phyloP scores from a whole-genome alignment of 1,140 invertebrate species.

The Saccostrea cuccullata region DNA sequence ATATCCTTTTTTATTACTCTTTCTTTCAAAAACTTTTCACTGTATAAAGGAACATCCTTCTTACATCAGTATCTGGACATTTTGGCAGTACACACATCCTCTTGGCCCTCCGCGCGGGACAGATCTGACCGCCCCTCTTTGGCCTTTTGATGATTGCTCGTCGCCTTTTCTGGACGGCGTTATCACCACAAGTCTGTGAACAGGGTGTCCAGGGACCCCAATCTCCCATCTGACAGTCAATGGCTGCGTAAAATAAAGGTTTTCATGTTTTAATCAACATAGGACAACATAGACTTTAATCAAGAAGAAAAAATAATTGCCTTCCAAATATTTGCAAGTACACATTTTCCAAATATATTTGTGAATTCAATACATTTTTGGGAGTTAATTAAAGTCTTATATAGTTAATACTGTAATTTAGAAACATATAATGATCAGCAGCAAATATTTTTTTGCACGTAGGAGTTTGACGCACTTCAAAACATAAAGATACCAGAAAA shows the following conservation, averaged over 20 bases:
- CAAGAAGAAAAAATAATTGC: too few species aligned
- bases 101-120: conserved; percentile 66
- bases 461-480: background rate
- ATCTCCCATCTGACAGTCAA: conserved; percentile 68
- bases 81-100: conserved; percentile 68
- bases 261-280: too few species aligned
- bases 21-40: too few species aligned
- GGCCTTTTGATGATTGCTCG: conserved; percentile 62
- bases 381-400: too few species aligned
- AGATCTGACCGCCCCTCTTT: conserved; percentile 66
- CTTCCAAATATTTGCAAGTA: too few species aligned
- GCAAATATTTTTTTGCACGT: background rate
- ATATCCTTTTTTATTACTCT: too few species aligned
- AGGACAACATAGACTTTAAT: too few species aligned
- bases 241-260: conserved; percentile 59
- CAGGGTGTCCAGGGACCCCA: conserved; percentile 72
- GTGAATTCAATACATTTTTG: too few species aligned
- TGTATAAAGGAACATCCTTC: background rate
- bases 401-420: too few species aligned
- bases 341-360: too few species aligned
- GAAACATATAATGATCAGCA: too few species aligned
- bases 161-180: conserved; percentile 66
- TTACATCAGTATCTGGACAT: conserved; percentile 66
- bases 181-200: conserved; percentile 69
- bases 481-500: background rate